Evolutionary conservation across 2,113 vertebrate species (phyloP).

Genomic region (Anoura caudifer): DNA sequence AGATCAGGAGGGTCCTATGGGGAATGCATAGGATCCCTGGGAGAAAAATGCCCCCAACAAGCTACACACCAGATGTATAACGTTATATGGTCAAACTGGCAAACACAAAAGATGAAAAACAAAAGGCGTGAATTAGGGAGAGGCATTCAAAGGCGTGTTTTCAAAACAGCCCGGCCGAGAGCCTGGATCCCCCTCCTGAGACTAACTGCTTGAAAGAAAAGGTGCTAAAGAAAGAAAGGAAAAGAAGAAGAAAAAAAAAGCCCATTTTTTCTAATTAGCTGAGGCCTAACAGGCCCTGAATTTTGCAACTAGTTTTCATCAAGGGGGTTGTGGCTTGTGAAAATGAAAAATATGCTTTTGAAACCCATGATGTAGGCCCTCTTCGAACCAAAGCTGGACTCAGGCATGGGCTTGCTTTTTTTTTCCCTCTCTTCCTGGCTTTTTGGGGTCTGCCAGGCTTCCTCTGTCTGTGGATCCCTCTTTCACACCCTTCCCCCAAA

Average conservation of each 20-base stretch:
- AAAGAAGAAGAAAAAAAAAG: slow-evolving; percentile 72
- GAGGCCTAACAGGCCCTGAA: slow-evolving; percentile 90
- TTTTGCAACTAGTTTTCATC: slow-evolving; percentile 80
- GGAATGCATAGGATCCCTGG: slow-evolving; percentile 88
- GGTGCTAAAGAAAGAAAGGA: slow-evolving; percentile 89
- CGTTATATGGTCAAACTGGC: slow-evolving; percentile 99
- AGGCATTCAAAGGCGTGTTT: slow-evolving; percentile 98
- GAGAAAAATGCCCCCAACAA: slow-evolving; percentile 92
- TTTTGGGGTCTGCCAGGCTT: slow-evolving; percentile 13
- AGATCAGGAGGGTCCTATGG: slow-evolving; percentile 90
- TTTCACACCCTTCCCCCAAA: neutral
- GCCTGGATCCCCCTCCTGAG: slow-evolving; percentile 91
- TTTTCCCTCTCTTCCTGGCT: neutral
- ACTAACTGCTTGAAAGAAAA: slow-evolving; percentile 91
- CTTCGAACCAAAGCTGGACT: slow-evolving; percentile 11
- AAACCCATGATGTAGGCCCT: slow-evolving; percentile 53
- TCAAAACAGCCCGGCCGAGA: slow-evolving; percentile 99
- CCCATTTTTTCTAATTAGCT: slow-evolving; percentile 95
- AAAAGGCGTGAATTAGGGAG: slow-evolving; percentile 98
- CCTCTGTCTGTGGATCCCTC: neutral
- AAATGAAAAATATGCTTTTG: slow-evolving; percentile 58
- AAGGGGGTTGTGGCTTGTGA: slow-evolving; percentile 64
- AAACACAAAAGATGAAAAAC: slow-evolving; percentile 98
- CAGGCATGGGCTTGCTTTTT: neutral
- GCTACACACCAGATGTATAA: slow-evolving; percentile 99